Percentiles rank a stretch among this genome's conserved stretches.
phyloP scores from a whole-genome alignment of 2,797 vertebrate genomes.

The Scyliorhinus canicula region DNA sequence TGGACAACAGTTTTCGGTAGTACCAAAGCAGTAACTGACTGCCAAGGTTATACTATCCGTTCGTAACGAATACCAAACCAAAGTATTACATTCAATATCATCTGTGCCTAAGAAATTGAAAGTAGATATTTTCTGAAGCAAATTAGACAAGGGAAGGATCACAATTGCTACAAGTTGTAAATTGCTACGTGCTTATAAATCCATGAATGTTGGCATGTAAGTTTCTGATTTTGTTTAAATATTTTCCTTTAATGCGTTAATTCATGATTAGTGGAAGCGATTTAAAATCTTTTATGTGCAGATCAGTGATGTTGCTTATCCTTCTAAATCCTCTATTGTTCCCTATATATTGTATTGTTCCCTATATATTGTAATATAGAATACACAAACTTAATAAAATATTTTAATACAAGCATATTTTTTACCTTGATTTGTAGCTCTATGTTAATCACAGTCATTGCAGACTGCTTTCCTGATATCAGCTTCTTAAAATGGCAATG shows the following conservation, averaged over 20 bases:
- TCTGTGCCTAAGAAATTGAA: background rate
- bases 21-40: background rate
- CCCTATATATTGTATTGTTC: background rate
- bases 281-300: background rate
- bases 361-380: background rate
- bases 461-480: background rate
- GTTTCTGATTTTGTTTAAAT: background rate
- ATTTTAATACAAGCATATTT: background rate
- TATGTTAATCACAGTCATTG: background rate
- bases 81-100: background rate
- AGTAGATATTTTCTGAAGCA: background rate
- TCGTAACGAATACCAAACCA: background rate
- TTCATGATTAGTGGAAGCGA: background rate
- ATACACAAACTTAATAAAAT: background rate
- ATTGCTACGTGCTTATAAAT: background rate
- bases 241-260: too few species aligned
- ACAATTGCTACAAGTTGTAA: background rate
- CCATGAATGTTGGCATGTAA: background rate
- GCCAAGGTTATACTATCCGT: background rate
- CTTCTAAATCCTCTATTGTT: background rate
- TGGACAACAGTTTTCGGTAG: background rate
- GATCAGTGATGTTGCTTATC: background rate
- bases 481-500: background rate
- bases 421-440: background rate
- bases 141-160: background rate